These are phyloP conservation scores for Drosophila hamatofila DNA, from an alignment of 2,888 invertebrate genomes.

Conservation along the genomic window DNA sequence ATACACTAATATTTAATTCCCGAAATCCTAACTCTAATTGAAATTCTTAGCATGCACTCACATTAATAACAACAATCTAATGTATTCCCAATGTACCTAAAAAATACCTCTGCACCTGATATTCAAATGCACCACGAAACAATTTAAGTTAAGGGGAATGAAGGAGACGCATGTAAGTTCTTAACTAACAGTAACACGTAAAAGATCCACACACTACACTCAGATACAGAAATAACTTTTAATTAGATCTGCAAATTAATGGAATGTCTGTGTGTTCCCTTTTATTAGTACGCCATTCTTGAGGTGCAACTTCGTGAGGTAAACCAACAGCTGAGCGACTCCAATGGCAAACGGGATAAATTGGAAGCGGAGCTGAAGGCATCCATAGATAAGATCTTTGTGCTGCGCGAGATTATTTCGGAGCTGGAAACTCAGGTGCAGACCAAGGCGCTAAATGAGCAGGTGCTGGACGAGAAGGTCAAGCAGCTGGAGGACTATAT, in stretches of 20 bases:
- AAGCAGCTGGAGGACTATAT: constrained; percentile 84
- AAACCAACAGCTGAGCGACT: constrained; percentile 87
- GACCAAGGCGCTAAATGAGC: constrained; percentile 88
- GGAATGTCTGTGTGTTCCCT: constrained; percentile 3
- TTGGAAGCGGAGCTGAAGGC: constrained; percentile 90
- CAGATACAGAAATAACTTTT: background rate
- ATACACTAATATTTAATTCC: background rate
- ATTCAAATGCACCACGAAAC: constrained; percentile 52
- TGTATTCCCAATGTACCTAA: constrained; percentile 19
- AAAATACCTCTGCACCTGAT: constrained; percentile 35
- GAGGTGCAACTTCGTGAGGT: constrained; percentile 91
- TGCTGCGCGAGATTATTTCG: constrained; percentile 91
- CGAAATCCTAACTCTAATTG: constrained; percentile 3
- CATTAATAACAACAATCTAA: constrained; percentile 30
- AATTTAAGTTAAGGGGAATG: constrained; percentile 51
- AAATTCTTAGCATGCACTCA: constrained; percentile 63
- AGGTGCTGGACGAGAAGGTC: constrained; percentile 87
- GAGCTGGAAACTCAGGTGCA: constrained; percentile 92
- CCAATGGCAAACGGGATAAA: constrained; percentile 88
- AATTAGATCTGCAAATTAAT: background rate
- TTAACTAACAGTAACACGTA: constrained; percentile 26
- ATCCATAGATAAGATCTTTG: constrained; percentile 90
- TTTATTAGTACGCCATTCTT: constrained; percentile 90
- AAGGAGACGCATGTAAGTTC: constrained; percentile 70
- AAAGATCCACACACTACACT: constrained; percentile 1